Conservation (phyloP, 2,797 vertebrate genomes). For the Sebastes vulpes region DNA sequence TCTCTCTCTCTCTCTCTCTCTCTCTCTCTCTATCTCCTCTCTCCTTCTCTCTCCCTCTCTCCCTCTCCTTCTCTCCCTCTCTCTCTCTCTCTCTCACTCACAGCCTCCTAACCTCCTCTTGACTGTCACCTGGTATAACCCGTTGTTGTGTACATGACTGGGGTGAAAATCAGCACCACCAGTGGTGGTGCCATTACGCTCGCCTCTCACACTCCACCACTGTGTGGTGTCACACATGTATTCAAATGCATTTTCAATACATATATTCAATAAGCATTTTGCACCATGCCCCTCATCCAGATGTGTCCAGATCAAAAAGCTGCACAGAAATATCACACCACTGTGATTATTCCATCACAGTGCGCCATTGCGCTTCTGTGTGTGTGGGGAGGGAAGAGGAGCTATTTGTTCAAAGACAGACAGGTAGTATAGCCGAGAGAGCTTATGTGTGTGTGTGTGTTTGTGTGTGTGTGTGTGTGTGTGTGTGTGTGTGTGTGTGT, state of each 20-base stretch:
- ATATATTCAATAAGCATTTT: not conserved
- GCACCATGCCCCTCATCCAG: not conserved
- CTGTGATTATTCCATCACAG: constrained; percentile 54
- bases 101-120: constrained; percentile 42
- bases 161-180: constrained; percentile 62
- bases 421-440: constrained; percentile 54
- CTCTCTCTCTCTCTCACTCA: constrained; percentile 24
- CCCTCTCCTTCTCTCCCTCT: not conserved
- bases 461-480: constrained; percentile 1
- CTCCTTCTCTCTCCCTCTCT: rapidly evolving
- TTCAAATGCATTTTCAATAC: not conserved
- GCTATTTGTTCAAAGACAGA: constrained; percentile 58
- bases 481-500: constrained; percentile 2
- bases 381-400: constrained; percentile 31
- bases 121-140: constrained; percentile 83
- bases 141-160: constrained; percentile 63
- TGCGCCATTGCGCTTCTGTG: constrained; percentile 70
- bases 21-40: rapidly evolving
- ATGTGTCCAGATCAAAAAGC: constrained; percentile 20
- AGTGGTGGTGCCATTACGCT: constrained; percentile 54
- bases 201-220: constrained; percentile 6
- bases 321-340: constrained; percentile 39
- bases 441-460: not conserved
- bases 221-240: constrained; percentile 2
- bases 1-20: too few species aligned